Evolutionary conservation across 1,140 invertebrate species (phyloP).

Genomic region (Schlechtendalia chinensis): DNA sequence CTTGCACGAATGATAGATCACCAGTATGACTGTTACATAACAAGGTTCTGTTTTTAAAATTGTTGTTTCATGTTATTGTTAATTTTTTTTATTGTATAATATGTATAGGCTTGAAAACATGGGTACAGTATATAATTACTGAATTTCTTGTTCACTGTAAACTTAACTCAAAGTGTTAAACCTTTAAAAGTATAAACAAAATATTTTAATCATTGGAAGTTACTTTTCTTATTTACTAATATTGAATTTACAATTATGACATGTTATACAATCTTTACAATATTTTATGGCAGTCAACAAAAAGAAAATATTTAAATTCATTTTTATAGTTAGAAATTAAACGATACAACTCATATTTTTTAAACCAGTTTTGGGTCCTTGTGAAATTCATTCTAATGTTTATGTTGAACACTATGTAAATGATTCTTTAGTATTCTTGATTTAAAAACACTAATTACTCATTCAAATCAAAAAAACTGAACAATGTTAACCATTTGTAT

Average conservation of each 20-base stretch:
- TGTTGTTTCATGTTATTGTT: conserved; percentile 44
- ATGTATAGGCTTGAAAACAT: conserved; percentile 25
- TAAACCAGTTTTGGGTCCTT: background rate
- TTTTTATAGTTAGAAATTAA: background rate
- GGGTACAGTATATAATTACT: conserved; percentile 9
- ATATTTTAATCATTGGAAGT: background rate
- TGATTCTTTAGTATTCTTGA: no score
- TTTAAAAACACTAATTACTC: no score
- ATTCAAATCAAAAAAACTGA: no score
- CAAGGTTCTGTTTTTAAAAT: conserved; percentile 25
- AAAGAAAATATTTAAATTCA: background rate
- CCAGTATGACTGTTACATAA: conserved; percentile 43
- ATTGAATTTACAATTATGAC: background rate
- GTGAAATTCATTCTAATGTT: no score
- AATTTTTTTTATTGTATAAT: conserved; percentile 19
- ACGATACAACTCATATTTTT: background rate
- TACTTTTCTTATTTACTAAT: background rate
- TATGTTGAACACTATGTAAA: no score
- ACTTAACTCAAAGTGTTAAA: background rate
- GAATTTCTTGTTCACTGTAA: background rate
- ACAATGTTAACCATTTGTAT: background rate
- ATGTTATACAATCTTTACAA: background rate
- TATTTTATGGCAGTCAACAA: background rate
- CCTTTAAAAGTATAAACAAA: background rate
- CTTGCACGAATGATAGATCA: conserved; percentile 52